These are phyloP conservation scores for Agrotis segetum DNA, from an alignment of 2,888 invertebrate species.

Conservation along the genomic window DNA sequence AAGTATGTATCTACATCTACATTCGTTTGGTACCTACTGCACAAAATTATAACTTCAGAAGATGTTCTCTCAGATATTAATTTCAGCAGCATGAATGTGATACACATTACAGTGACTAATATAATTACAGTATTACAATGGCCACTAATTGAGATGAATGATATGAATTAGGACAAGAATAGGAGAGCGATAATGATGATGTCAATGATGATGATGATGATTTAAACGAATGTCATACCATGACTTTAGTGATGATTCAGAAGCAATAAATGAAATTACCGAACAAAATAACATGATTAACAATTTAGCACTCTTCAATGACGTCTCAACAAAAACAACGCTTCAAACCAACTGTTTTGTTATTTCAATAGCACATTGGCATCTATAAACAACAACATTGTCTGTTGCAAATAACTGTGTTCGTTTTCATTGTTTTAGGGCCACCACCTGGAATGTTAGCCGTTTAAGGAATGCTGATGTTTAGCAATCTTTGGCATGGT, in stretches of 20 bases:
- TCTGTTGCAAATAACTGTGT: constrained; percentile 45
- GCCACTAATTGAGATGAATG: background rate
- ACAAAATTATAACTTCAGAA: no score
- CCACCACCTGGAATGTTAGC: constrained; percentile 44
- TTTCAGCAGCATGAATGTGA: background rate
- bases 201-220: background rate
- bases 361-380: constrained; percentile 22
- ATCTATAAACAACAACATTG: constrained; percentile 26
- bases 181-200: background rate
- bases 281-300: constrained; percentile 10
- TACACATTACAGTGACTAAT: background rate
- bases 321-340: constrained; percentile 4
- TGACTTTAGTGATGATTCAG: background rate
- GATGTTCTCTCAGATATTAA: background rate
- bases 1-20: no score
- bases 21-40: no score
- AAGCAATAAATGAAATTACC: background rate
- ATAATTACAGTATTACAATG: background rate
- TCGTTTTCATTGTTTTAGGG: constrained; percentile 56
- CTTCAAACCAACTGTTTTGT: constrained; percentile 32
- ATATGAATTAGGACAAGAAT: background rate
- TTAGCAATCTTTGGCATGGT: constrained; percentile 54
- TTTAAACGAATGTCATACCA: background rate
- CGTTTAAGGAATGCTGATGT: constrained; percentile 56
- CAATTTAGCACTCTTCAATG: background rate